Percentiles rank a stretch among this genome's conserved stretches.
phyloP scores from a whole-genome alignment of 2,797 vertebrate genomes.

The Sebastes baramenuke region DNA sequence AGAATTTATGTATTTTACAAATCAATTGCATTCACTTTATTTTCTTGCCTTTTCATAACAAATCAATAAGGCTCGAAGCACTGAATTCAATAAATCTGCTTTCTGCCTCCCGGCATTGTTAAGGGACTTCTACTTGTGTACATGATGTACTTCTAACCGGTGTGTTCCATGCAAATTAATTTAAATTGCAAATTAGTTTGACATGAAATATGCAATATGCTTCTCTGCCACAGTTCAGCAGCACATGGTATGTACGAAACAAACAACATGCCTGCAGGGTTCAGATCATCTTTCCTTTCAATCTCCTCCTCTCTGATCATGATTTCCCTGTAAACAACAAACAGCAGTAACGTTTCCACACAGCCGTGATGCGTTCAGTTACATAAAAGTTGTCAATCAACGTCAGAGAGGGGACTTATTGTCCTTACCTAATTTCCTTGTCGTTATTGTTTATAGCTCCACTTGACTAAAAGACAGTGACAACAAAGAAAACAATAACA shows the following conservation, averaged over 20 bases:
- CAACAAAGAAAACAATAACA: slow-evolving; percentile 90
- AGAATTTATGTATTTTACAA: background rate
- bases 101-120: background rate
- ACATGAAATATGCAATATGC: slow-evolving; percentile 47
- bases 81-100: background rate
- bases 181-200: slow-evolving; percentile 46
- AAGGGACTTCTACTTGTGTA: background rate
- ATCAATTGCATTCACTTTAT: background rate
- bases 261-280: slow-evolving; percentile 43
- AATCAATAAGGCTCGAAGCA: background rate
- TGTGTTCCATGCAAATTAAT: slow-evolving; percentile 18
- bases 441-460: slow-evolving; percentile 13
- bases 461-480: slow-evolving; percentile 41
- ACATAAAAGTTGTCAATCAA: slow-evolving; percentile 4
- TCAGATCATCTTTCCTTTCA: slow-evolving; percentile 1
- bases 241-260: slow-evolving; percentile 12
- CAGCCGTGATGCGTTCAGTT: background rate
- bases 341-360: slow-evolving; percentile 14
- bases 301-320: slow-evolving; percentile 47
- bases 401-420: slow-evolving; percentile 17
- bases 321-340: slow-evolving; percentile 29
- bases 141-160: background rate
- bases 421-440: slow-evolving; percentile 19
- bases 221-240: slow-evolving; percentile 18
- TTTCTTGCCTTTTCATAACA: background rate